Evolutionary conservation across 2,113 vertebrate species (phyloP).

Genomic region (Bettongia penicillata): DNA sequence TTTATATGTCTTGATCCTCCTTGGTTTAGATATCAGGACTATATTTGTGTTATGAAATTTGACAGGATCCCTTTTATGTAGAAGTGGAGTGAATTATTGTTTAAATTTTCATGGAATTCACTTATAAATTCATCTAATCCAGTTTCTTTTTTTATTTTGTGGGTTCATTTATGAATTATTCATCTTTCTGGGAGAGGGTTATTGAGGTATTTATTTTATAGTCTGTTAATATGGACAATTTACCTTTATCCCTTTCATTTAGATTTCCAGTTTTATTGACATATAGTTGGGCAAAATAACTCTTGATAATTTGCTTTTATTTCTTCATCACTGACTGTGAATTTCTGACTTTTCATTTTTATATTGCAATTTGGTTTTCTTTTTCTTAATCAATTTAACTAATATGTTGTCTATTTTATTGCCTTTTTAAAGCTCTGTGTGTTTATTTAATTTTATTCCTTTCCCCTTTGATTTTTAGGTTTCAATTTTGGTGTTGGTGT

Average conservation of each 20-base stretch:
- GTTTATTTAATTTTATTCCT: no score
- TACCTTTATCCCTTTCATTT: background rate
- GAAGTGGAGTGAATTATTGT: no score
- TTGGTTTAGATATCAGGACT: background rate
- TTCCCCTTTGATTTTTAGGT: no score
- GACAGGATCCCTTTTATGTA: no score
- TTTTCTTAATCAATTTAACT: background rate
- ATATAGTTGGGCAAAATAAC: background rate
- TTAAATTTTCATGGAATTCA: no score
- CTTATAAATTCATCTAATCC: no score
- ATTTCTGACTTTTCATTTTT: background rate
- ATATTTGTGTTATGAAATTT: background rate
- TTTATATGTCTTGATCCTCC: background rate
- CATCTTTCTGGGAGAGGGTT: background rate
- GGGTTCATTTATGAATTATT: no score
- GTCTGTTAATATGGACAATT: background rate
- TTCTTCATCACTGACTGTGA: background rate
- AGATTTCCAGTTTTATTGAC: background rate
- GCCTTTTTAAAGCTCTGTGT: no score
- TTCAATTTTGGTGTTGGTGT: no score
- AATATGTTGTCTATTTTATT: no score
- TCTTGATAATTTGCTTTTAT: background rate
- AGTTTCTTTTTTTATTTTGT: no score
- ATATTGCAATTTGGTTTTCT: background rate
- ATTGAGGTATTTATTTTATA: no score